These are phyloP conservation scores for Acanthis flammea DNA, from an alignment of 2,797 vertebrate species.

Conservation along the genomic window DNA sequence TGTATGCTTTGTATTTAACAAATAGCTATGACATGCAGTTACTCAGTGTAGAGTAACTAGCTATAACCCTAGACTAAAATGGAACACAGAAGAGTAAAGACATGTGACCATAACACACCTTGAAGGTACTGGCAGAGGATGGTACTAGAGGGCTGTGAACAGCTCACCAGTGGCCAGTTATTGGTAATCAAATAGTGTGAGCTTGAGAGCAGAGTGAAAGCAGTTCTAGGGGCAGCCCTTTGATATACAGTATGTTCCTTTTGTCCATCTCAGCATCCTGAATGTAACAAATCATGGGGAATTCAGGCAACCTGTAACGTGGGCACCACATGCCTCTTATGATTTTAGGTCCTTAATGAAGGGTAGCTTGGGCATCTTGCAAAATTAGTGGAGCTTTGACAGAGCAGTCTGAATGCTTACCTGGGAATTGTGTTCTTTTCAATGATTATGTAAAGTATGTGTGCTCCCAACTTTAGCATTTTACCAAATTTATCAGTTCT, in stretches of 20 bases:
- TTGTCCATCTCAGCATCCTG: background rate
- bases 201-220: background rate
- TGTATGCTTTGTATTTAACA: background rate
- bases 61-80: background rate
- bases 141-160: background rate
- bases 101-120: background rate
- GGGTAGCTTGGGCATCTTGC: background rate
- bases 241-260: background rate
- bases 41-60: background rate
- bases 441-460: rapidly evolving
- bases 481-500: background rate
- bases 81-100: background rate
- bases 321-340: background rate
- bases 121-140: background rate
- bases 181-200: background rate
- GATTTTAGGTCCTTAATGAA: background rate
- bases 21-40: background rate
- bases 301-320: background rate
- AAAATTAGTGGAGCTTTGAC: background rate
- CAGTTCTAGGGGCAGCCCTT: background rate
- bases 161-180: background rate
- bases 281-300: background rate
- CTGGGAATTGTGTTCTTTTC: background rate
- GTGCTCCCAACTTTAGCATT: background rate
- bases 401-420: background rate